phyloP scores from a whole-genome alignment of 2,113 vertebrate genomes.

The Scomber japonicus region DNA sequence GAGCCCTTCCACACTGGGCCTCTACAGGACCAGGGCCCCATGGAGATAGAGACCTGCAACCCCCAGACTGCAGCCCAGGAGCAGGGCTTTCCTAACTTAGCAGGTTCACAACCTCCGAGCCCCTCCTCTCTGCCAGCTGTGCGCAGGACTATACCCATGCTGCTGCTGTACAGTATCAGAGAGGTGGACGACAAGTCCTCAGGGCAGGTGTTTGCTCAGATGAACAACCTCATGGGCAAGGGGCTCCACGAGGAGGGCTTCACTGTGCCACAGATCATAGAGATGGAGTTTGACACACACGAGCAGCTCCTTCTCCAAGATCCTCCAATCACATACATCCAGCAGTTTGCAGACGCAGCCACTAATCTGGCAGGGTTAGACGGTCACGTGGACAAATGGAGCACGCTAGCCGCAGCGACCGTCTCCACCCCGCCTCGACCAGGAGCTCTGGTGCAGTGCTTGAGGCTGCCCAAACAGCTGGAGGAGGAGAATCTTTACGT shows the following conservation, averaged over 20 bases:
- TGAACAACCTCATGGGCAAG: constrained; percentile 99
- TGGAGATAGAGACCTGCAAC: constrained; percentile 95
- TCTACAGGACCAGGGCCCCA: constrained; percentile 90
- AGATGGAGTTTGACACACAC: constrained; percentile 98
- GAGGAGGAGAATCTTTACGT: constrained; percentile 97
- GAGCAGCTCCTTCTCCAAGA: constrained; percentile 98
- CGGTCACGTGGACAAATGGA: constrained; percentile 92
- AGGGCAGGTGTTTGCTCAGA: constrained; percentile 97
- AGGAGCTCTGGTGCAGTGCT: constrained; percentile 95
- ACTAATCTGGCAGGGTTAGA: constrained; percentile 91
- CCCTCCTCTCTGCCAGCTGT: constrained; percentile 84
- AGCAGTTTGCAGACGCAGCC: constrained; percentile 97
- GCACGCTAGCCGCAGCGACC: constrained; percentile 83
- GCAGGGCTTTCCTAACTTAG: constrained; percentile 89
- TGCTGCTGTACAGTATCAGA: constrained; percentile 97
- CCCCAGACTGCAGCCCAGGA: constrained; percentile 85
- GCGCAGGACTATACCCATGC: constrained; percentile 94
- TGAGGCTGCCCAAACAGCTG: constrained; percentile 95
- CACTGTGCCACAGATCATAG: constrained; percentile 98
- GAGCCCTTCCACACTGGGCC: constrained; percentile 87
- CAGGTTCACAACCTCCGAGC: constrained; percentile 75
- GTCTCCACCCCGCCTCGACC: constrained; percentile 87
- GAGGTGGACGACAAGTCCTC: constrained; percentile 97
- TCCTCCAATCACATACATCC: constrained; percentile 98
- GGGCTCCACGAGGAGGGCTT: constrained; percentile 98